These are phyloP conservation scores for Megamerina dolium DNA, from an alignment of 2,888 invertebrate genomes.

Conservation along the genomic window DNA sequence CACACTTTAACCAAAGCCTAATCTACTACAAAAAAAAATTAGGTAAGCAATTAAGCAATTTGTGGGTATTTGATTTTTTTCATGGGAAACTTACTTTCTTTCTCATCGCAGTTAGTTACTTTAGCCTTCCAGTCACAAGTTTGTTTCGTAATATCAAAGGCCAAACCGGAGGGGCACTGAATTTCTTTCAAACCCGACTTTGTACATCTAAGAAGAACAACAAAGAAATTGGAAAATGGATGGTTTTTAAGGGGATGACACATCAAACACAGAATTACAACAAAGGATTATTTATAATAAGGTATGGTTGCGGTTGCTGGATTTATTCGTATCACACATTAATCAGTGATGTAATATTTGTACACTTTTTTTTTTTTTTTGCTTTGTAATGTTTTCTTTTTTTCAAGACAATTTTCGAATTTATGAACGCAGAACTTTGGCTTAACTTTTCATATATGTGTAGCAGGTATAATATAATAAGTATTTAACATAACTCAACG, in stretches of 20 bases:
- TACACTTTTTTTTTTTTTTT: neutral
- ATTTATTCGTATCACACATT: no score
- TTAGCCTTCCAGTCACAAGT: constrained; percentile 98
- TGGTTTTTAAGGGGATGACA: constrained; percentile 5
- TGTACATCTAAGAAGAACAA: constrained; percentile 59
- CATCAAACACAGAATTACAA: neutral
- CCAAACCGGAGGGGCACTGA: constrained; percentile 93
- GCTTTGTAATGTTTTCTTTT: neutral
- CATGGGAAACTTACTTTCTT: constrained; percentile 81
- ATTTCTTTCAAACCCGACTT: constrained; percentile 94
- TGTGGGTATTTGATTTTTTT: constrained; percentile 14
- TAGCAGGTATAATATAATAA: no score
- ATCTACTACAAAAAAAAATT: constrained; percentile 9
- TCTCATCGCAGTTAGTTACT: constrained; percentile 92
- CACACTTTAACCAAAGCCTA: constrained; percentile 9
- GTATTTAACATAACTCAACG: no score
- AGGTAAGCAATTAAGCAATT: no score
- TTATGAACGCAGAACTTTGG: no score
- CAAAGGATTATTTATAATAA: no score
- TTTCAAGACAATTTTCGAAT: neutral
- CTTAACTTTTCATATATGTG: no score
- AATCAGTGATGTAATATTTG: neutral
- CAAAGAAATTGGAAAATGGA: constrained; percentile 17
- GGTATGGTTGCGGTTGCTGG: no score
- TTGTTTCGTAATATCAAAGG: constrained; percentile 96